Evolutionary conservation across 2,113 vertebrate species (phyloP).

Genomic region (Prunella fulvescens): DNA sequence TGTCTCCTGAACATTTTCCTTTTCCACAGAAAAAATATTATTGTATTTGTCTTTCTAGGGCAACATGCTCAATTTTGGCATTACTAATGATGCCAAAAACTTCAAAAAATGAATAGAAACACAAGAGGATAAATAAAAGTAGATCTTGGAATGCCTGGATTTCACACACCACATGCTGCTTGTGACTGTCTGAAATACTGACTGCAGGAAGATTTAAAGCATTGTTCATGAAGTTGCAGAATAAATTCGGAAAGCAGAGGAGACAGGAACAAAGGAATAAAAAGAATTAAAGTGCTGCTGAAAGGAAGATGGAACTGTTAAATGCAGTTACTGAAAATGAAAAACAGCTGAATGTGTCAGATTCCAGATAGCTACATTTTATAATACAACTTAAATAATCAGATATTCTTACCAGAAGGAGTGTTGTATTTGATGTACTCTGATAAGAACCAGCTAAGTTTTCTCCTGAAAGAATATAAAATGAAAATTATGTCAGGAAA

Average conservation of each 20-base stretch:
- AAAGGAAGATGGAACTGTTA: background rate
- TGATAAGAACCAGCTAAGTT: background rate
- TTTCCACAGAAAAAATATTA: background rate
- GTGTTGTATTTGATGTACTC: background rate
- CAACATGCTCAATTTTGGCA: background rate
- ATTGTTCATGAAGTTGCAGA: background rate
- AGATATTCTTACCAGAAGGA: slow-evolving; percentile 26
- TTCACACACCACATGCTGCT: background rate
- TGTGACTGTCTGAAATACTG: background rate
- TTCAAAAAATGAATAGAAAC: background rate
- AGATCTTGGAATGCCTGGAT: background rate
- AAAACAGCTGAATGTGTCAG: background rate
- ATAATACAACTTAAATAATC: background rate
- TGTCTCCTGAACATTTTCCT: background rate
- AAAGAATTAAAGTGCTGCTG: background rate
- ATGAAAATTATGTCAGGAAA: background rate
- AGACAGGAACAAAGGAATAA: background rate
- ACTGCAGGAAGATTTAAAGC: background rate
- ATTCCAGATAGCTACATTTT: background rate
- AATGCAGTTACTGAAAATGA: slow-evolving; percentile 1
- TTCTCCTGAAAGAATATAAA: slow-evolving; percentile 34
- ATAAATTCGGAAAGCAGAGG: background rate
- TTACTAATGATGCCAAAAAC: background rate
- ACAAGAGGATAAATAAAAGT: background rate
- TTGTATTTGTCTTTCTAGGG: background rate